phyloP scores from a whole-genome alignment of 2,888 invertebrate species.

The Leptothorax acervorum region DNA sequence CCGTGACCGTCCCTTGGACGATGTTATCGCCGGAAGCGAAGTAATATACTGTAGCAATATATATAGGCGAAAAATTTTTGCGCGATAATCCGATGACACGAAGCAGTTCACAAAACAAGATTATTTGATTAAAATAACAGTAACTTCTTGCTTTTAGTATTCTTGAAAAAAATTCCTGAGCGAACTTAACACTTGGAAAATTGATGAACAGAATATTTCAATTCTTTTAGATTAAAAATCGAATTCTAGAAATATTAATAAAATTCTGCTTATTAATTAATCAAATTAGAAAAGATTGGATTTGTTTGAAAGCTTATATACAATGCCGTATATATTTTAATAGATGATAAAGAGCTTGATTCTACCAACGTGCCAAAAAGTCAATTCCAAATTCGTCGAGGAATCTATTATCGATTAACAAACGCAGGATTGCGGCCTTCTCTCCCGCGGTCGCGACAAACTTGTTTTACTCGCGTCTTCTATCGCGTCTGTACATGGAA shows the following conservation, averaged over 20 bases:
- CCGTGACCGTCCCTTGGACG: constrained; percentile 41
- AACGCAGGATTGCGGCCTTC: neutral
- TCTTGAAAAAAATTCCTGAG: neutral
- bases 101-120: neutral
- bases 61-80: constrained; percentile 22
- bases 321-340: neutral
- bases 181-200: neutral
- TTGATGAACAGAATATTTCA: neutral
- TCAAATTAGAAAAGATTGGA: neutral
- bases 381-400: neutral
- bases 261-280: neutral
- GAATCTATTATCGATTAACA: constrained; percentile 20
- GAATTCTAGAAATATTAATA: neutral
- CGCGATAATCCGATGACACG: neutral
- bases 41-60: constrained; percentile 16
- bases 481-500: constrained; percentile 8
- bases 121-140: neutral
- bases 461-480: constrained; percentile 31
- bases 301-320: neutral
- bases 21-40: constrained; percentile 35
- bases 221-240: neutral
- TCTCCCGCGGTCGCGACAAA: neutral
- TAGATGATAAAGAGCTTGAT: neutral
- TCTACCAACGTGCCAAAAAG: neutral
- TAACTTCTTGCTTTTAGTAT: neutral